Base-by-base conservation (phyloP, 2,888 invertebrate species). In the Euzophera pinguis region DNA sequence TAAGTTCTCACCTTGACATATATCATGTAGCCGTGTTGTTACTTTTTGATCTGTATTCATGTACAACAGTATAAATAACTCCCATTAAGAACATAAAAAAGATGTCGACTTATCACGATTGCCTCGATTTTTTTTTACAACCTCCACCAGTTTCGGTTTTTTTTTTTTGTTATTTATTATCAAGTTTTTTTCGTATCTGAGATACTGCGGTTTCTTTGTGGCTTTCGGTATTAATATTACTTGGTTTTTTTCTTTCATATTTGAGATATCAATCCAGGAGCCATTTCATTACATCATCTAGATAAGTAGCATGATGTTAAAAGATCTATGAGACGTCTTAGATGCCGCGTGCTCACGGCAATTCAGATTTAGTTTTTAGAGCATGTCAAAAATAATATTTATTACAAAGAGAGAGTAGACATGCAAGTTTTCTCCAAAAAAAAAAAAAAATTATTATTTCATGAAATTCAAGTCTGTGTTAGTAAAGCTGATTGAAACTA, bases 171-270 rank as follows among this genome's bases (percentile, higher is more conserved):
- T 55, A 52, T 57, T 69, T 62, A 60, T 67, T 67, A 71, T 71
- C 64, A 61, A 64, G 64, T 70, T 70, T 65, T 69, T 58, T 32
- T 63, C 60, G 62, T 45, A 52, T 62, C 68, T 69, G 69, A 68
- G 68, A 65, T 63, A 62, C 57, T 65, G 56, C 62, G 55, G 60
- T 64, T 69, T 65, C 64, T 62, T 63, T 56, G 53, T 59, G 57
- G 66, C 63, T 62, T 65, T 69, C 65, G 61, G 65, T 62, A 65
- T 63, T 62, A 61, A 57, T 60, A 61, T 52, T 58, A 57, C 61
- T 62, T 54, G 54, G 7, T 29, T 29, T 38, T 59, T 38, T 49
- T 49, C 16, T 29, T 69, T 68, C 67, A 65, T 67, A 62, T 16
- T 22, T 6, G 27, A 39, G 10, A 37, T 47, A 37, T 22, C 35